Percentiles rank a stretch among this genome's conserved stretches.
Evolutionary conservation across 2,888 invertebrate species (phyloP).

Genomic region (Amphipyra tragopoginis): DNA sequence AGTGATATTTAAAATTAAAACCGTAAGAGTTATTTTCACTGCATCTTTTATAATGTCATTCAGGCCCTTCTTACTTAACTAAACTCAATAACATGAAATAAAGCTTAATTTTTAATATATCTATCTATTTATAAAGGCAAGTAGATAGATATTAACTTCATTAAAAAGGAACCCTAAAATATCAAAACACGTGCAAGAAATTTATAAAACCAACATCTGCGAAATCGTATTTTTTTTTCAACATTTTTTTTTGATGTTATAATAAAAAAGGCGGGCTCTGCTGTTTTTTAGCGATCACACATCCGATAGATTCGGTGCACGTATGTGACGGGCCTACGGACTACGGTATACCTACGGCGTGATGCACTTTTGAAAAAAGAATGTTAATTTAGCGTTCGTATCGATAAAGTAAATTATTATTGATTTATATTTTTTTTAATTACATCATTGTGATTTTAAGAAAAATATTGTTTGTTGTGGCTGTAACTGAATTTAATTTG

Average conservation of each 20-base stretch:
- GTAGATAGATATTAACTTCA: no score
- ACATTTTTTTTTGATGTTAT: constrained; percentile 78
- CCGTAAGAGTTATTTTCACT: no score
- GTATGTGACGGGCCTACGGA: constrained; percentile 61
- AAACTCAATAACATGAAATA: no score
- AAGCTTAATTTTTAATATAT: no score
- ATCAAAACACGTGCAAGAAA: constrained; percentile 86
- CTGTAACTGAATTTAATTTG: no score
- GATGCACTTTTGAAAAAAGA: constrained; percentile 33
- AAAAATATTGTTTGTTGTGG: no score
- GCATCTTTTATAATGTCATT: no score
- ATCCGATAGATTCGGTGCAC: constrained; percentile 80
- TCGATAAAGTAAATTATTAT: not conserved
- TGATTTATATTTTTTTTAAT: not conserved
- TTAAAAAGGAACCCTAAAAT: constrained; percentile 54
- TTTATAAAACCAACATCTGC: constrained; percentile 89
- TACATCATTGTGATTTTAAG: no score
- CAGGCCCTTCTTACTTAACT: no score
- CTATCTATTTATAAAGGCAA: no score
- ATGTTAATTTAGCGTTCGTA: constrained; percentile 3
- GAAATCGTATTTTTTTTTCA: constrained; percentile 83
- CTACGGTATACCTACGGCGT: constrained; percentile 43
- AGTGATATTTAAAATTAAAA: no score
- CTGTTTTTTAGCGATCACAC: constrained; percentile 82
- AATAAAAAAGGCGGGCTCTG: constrained; percentile 76